Conservation (phyloP, 2,888 invertebrate genomes). For the Stenchaetothrips biformis region DNA sequence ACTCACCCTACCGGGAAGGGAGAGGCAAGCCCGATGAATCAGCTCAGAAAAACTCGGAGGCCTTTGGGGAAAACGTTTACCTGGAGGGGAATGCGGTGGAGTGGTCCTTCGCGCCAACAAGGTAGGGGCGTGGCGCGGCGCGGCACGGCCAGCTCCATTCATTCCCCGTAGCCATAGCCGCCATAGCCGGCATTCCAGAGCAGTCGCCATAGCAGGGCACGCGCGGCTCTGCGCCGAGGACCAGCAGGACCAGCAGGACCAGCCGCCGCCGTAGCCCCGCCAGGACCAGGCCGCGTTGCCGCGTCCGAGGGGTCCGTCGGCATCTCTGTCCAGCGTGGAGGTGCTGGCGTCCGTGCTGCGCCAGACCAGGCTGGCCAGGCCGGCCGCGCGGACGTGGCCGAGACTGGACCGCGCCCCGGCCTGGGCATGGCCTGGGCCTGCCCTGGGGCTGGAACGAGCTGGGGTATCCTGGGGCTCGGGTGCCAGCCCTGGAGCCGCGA, state of each 20-base stretch:
- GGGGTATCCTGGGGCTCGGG: neutral
- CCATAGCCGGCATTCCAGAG: too few species aligned
- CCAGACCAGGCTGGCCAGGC: neutral
- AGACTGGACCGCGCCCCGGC: neutral
- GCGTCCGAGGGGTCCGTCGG: neutral
- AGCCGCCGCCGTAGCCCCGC: neutral
- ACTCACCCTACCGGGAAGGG: neutral
- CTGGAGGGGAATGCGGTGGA: constrained; percentile 5
- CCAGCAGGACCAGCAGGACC: neutral
- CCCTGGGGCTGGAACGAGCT: too few species aligned
- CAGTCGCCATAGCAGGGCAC: too few species aligned
- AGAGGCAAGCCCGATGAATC: neutral
- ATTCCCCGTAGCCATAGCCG: too few species aligned
- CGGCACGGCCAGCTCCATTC: too few species aligned
- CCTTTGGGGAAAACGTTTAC: constrained; percentile 11
- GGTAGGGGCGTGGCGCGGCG: neutral
- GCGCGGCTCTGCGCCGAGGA: too few species aligned
- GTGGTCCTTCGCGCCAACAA: neutral
- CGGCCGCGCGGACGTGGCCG: neutral
- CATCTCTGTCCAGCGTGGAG: neutral
- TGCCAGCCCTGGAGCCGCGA: too few species aligned
- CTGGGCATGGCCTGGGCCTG: too few species aligned
- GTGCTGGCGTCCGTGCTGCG: neutral
- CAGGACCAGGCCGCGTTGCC: neutral
- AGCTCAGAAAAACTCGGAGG: constrained; percentile 7